These are phyloP conservation scores for Hycleus phaleratus DNA, from an alignment of 1,140 invertebrate genomes.

Conservation along the genomic window DNA sequence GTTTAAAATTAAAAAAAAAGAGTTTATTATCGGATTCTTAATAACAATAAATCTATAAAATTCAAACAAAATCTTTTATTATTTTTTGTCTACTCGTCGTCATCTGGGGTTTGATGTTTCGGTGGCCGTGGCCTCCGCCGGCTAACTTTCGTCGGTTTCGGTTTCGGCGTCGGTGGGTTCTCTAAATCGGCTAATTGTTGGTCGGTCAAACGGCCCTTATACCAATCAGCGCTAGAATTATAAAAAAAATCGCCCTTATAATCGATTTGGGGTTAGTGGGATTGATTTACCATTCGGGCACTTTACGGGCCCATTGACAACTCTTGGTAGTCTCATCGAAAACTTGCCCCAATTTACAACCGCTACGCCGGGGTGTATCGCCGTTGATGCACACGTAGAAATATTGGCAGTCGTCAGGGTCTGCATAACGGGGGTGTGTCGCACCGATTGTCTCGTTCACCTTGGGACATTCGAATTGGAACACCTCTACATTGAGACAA, in stretches of 20 bases:
- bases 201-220: constrained; percentile 75
- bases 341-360: constrained; percentile 83
- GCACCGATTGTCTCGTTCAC: constrained; percentile 62
- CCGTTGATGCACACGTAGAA: constrained; percentile 90
- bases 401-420: constrained; percentile 84
- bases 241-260: neutral
- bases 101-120: neutral
- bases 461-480: constrained; percentile 77
- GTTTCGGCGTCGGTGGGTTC: constrained; percentile 60
- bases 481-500: constrained; percentile 54
- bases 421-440: constrained; percentile 77
- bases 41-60: no score
- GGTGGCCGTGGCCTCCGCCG: constrained; percentile 46
- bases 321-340: constrained; percentile 76
- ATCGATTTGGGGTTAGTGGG: neutral
- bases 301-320: constrained; percentile 83
- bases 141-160: constrained; percentile 47
- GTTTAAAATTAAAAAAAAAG: no score
- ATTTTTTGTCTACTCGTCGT: neutral
- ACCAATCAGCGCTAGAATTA: constrained; percentile 71
- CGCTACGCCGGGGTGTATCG: constrained; percentile 68
- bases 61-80: no score
- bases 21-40: no score
- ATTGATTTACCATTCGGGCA: constrained; percentile 74
- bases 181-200: constrained; percentile 68